These are phyloP conservation scores for Stenolophus ochropezus DNA, from an alignment of 2,888 invertebrate species.

Conservation along the genomic window DNA sequence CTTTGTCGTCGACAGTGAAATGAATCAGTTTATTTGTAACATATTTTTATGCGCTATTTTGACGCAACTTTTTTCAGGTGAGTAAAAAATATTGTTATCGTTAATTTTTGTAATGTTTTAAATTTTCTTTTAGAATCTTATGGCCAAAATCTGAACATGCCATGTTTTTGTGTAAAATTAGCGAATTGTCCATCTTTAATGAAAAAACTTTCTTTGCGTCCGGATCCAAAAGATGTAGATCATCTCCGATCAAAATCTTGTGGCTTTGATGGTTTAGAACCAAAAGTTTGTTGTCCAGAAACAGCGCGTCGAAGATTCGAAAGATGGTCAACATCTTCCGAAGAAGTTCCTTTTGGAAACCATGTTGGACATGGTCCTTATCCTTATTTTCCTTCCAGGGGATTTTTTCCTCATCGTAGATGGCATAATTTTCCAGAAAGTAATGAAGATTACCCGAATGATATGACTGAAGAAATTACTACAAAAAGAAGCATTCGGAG, in stretches of 20 bases:
- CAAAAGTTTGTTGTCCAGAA: constrained; percentile 55
- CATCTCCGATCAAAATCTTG: constrained; percentile 45
- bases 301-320: constrained; percentile 12
- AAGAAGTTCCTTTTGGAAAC: constrained; percentile 24
- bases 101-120: too few relatives aligned
- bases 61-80: not conserved
- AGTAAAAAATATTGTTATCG: not conserved
- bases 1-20: not conserved
- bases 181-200: constrained; percentile 39
- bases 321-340: constrained; percentile 25
- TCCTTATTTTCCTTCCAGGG: not conserved
- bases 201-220: constrained; percentile 8
- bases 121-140: not conserved
- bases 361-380: constrained; percentile 3
- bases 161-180: constrained; percentile 45
- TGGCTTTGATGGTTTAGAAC: constrained; percentile 53
- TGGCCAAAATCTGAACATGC: not conserved
- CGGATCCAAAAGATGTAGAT: constrained; percentile 28
- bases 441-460: constrained; percentile 22
- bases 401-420: not conserved
- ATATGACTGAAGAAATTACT: constrained; percentile 2
- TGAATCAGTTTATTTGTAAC: not conserved
- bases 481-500: constrained; percentile 9
- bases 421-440: not conserved
- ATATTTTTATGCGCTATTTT: not conserved